phyloP scores from a whole-genome alignment of 2,888 invertebrate species.

The Lucinisca nassula region DNA sequence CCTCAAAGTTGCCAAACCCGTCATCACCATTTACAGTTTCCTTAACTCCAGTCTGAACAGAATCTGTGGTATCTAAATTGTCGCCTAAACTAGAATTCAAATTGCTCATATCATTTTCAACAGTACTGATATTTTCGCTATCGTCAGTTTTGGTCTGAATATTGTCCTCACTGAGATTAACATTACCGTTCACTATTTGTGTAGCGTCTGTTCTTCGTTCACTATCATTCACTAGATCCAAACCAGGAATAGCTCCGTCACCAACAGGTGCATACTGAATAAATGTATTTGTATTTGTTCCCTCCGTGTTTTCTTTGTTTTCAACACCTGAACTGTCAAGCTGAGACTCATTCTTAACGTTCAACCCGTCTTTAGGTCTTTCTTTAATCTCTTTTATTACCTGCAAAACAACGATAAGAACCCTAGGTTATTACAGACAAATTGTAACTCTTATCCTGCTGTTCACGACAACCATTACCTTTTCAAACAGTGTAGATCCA shows the following conservation, averaged over 20 bases:
- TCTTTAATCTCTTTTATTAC: conserved; percentile 56
- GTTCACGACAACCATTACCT: no score
- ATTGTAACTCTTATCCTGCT: no score
- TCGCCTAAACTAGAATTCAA: background rate
- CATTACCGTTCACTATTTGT: background rate
- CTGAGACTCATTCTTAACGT: background rate
- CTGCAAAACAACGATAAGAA: conserved; percentile 20
- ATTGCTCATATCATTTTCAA: background rate
- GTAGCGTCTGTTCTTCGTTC: background rate
- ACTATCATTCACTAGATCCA: conserved; percentile 21
- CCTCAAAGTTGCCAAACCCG: background rate
- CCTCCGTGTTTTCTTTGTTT: conserved; percentile 48
- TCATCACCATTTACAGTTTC: conserved; percentile 27
- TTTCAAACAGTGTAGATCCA: no score
- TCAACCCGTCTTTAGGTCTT: conserved; percentile 9
- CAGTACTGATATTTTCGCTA: background rate
- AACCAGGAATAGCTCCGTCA: conserved; percentile 42
- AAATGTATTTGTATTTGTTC: conserved; percentile 17
- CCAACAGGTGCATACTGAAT: background rate
- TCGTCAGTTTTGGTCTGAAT: background rate
- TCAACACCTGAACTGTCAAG: conserved; percentile 19
- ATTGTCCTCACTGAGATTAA: background rate
- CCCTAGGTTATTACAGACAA: no score
- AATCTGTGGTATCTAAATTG: background rate
- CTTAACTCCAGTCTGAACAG: background rate